Conservation (phyloP, 2,888 invertebrate genomes). For the Spisula solida region DNA sequence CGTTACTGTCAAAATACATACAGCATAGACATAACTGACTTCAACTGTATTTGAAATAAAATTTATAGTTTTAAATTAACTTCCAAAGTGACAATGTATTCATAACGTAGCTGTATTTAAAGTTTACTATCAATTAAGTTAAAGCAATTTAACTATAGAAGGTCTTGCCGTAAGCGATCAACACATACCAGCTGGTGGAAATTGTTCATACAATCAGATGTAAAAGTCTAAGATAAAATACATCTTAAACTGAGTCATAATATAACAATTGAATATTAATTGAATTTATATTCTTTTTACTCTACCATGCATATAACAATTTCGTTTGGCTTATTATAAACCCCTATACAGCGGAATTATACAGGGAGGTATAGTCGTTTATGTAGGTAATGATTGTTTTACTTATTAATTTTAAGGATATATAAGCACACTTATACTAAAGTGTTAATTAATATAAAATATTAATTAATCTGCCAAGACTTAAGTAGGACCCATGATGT, state of each 20-base stretch:
- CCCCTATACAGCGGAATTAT: no score
- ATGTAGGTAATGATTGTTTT: no score
- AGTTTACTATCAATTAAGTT: background rate
- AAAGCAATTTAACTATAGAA: no score
- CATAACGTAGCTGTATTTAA: background rate
- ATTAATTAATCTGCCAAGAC: no score
- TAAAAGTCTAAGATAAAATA: background rate
- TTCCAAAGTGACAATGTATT: background rate
- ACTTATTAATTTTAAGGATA: no score
- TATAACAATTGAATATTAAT: conserved; percentile 1
- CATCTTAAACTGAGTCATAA: background rate
- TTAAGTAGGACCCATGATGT: no score
- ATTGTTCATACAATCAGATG: background rate
- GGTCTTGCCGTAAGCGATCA: background rate
- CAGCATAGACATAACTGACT: background rate
- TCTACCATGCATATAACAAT: background rate
- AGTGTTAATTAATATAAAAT: no score
- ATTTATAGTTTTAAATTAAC: conserved; percentile 19
- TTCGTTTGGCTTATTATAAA: no score
- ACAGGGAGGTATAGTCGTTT: no score
- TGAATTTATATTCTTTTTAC: background rate
- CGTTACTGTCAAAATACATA: conserved; percentile 2
- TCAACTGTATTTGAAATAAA: background rate
- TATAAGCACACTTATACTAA: no score
- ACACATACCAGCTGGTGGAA: background rate